phyloP scores from a whole-genome alignment of 2,888 invertebrate species.

The Machimus atricapillus region DNA sequence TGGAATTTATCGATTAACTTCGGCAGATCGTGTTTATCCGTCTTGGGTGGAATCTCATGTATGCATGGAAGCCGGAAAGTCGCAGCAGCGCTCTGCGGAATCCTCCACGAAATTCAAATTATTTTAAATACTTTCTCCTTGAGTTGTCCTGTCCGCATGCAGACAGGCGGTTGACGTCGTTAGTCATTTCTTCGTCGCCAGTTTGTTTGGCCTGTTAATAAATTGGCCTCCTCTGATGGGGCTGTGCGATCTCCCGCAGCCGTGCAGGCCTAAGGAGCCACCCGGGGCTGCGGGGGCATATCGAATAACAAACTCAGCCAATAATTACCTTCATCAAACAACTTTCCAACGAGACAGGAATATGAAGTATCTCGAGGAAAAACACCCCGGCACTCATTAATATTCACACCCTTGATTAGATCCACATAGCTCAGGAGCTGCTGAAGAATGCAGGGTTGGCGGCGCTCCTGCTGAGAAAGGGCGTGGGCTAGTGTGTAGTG shows the following conservation, averaged over 20 bases:
- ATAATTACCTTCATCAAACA: constrained; percentile 44
- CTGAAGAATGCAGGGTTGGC: not conserved
- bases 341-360: constrained; percentile 41
- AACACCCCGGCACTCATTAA: constrained; percentile 36
- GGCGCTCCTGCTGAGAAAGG: not conserved
- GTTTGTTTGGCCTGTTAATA: constrained; percentile 23
- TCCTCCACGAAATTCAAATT: not conserved
- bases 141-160: not conserved
- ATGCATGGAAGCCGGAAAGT: constrained; percentile 4
- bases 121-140: constrained; percentile 20
- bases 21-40: not conserved
- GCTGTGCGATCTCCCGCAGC: not conserved
- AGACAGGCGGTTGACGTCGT: not conserved
- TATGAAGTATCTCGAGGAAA: constrained; percentile 41
- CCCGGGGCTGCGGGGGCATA: not conserved
- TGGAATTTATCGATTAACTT: constrained; percentile 33
- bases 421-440: not conserved
- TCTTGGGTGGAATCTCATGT: not conserved
- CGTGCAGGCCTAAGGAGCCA: not conserved
- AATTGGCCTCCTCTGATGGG: not conserved
- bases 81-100: not conserved
- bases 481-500: not conserved
- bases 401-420: constrained; percentile 40
- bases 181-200: not conserved
- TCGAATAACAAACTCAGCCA: constrained; percentile 41